Evolutionary conservation across 2,113 vertebrate species (phyloP).

Genomic region (Clarias magur): DNA sequence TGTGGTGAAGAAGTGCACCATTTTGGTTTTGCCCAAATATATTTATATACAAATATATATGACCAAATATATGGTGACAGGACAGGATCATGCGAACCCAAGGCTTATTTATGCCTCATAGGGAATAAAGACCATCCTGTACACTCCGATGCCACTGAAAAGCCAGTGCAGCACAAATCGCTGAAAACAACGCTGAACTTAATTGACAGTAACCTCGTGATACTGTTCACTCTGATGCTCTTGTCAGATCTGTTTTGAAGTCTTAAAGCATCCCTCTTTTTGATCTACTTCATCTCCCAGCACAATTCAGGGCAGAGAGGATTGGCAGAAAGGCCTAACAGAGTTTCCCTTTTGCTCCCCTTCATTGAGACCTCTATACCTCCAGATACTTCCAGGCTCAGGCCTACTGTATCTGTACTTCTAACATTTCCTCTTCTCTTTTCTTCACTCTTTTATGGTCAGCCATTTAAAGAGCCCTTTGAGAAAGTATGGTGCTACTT

Average conservation of each 20-base stretch:
- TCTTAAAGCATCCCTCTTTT: constrained; percentile 53
- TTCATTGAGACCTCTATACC: constrained; percentile 48
- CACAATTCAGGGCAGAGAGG: constrained; percentile 61
- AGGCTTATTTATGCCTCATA: too few relatives aligned
- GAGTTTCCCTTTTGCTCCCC: constrained; percentile 31
- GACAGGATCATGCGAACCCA: too few relatives aligned
- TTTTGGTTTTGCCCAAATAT: too few relatives aligned
- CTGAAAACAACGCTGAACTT: not conserved
- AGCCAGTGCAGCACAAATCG: too few relatives aligned
- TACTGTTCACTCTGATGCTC: constrained; percentile 40
- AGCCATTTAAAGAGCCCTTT: constrained; percentile 13
- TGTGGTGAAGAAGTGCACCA: too few relatives aligned
- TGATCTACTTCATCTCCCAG: constrained; percentile 60
- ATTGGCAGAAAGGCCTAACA: constrained; percentile 54
- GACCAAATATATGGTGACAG: too few relatives aligned
- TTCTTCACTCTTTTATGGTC: constrained; percentile 36
- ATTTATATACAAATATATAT: too few relatives aligned
- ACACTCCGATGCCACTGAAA: too few relatives aligned
- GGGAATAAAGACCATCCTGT: too few relatives aligned
- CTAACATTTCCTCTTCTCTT: constrained; percentile 51
- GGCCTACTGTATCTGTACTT: constrained; percentile 62
- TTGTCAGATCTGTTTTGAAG: constrained; percentile 46
- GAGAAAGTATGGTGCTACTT: not conserved
- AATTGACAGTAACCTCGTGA: constrained; percentile 34
- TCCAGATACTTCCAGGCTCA: constrained; percentile 60